A percentile compares a stretch with the other conserved stretches of the same genome.
Conservation (phyloP, 1,140 invertebrate species). For the Calycopis cecrops region DNA sequence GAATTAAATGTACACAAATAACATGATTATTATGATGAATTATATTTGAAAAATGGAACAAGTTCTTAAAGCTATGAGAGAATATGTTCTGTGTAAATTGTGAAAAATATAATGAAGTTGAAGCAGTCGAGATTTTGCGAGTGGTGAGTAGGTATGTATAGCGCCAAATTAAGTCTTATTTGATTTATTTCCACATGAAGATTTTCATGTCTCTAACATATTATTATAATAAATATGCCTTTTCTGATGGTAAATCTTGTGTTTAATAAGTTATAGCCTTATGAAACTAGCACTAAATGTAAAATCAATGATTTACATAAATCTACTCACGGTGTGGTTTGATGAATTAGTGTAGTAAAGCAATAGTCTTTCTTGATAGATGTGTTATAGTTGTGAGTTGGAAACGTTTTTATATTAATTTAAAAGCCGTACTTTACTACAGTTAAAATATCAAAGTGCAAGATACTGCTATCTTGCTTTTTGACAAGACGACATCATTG, state of each 20-base stretch:
- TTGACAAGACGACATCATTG: constrained; percentile 5
- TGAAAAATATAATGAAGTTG: too few relatives aligned
- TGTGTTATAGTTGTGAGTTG: constrained; percentile 5
- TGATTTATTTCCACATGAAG: too few relatives aligned
- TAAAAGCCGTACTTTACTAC: constrained; percentile 2
- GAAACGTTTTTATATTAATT: background rate
- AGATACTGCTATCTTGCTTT: background rate
- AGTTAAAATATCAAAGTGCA: background rate
- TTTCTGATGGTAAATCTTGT: background rate
- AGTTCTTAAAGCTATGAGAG: too few relatives aligned
- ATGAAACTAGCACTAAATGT: background rate
- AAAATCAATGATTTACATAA: constrained; percentile 1
- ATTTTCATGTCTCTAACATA: too few relatives aligned
- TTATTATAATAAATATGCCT: too few relatives aligned
- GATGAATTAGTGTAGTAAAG: constrained; percentile 4
- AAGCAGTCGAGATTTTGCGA: too few relatives aligned
- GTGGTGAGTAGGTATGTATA: too few relatives aligned
- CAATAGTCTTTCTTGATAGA: background rate
- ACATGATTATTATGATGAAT: too few relatives aligned
- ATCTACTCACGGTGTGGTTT: constrained; percentile 9
- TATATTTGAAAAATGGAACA: too few relatives aligned
- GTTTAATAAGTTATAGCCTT: background rate
- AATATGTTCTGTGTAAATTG: too few relatives aligned
- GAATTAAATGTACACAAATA: too few relatives aligned
- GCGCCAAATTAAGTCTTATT: too few relatives aligned